Evolutionary conservation across 2,888 invertebrate genomes (phyloP), one percentile per base, ranked within the genome.

Genomic region (Nemapogon koenigi): DNA sequence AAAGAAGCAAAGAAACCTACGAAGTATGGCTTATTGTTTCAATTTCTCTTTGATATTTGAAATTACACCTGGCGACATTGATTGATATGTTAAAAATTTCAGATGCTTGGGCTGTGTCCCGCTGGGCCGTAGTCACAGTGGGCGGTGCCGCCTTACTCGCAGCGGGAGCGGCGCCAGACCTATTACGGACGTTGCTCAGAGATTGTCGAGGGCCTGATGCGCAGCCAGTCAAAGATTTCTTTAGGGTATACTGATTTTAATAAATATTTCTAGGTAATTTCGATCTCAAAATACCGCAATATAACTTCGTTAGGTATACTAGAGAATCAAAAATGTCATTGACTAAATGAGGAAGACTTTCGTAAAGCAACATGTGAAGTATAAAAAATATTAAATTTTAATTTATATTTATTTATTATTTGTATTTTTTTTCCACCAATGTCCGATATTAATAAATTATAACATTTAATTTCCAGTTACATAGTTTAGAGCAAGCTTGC

Each of bases 131-230:
- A 41, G 82, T 97, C 41, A 94, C 94, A 3, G 89, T 92, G 31
- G 91, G 91, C 59, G 94, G 97, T 7, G 90, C 92, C 10, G 90
- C 92, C 54, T 85, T 96, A 45, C 82, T 94, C 44, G 82, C 86
- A 38, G 89, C 94, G 55, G 83, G 92, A 22, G 86, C 94, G 31
- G 94, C 97, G 3, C 90, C 94, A 0, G 97, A 97, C 63, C 82
- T 96, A 45, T 75, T 98, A 41, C 83, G 90, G 7, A 87, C 93
- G 45, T 75, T 97, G 42, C 75, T 97, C 18, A 66, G 88, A 1
- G 90, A 92, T 48, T 89, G 89, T 52, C 86, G 88, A 49, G 95
- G 96, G 0, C 90, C 93, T 0, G 94, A 96, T 49, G 88, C 90
- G 13, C 90, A 91, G 45, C 84, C 89, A 6, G 87, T 96, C 3